phyloP scores from a whole-genome alignment of 1,140 invertebrate genomes.

The Propsilocerus akamusi region DNA sequence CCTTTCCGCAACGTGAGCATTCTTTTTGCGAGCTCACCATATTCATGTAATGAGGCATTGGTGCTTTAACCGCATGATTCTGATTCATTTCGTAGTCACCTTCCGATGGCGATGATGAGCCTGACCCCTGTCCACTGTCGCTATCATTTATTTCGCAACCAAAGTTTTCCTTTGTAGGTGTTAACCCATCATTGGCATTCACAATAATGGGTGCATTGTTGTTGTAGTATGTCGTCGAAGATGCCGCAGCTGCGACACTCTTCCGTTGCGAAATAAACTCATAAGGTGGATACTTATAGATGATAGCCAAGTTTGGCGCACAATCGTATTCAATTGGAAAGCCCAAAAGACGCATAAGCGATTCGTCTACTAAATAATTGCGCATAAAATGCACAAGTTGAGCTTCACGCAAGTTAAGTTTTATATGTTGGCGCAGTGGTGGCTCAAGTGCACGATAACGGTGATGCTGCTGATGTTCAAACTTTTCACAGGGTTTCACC shows the following conservation, averaged over 20 bases:
- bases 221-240: slow-evolving; percentile 9
- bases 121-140: slow-evolving; percentile 13
- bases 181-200: slow-evolving; percentile 2
- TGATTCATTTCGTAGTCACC: slow-evolving; percentile 8
- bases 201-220: not conserved
- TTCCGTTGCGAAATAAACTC: slow-evolving; percentile 8
- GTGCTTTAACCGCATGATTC: slow-evolving; percentile 8
- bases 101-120: slow-evolving; percentile 28
- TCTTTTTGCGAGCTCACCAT: slow-evolving; percentile 25
- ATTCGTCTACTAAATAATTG: slow-evolving; percentile 38
- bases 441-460: slow-evolving; percentile 8
- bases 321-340: slow-evolving; percentile 46
- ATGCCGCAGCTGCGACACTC: not conserved
- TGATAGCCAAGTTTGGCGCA: slow-evolving; percentile 35
- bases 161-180: not conserved
- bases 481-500: slow-evolving; percentile 1
- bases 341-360: slow-evolving; percentile 46
- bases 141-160: slow-evolving; percentile 9
- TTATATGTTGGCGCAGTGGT: slow-evolving; percentile 18
- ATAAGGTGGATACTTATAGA: slow-evolving; percentile 34
- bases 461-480: not conserved
- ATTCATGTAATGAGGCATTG: slow-evolving; percentile 12
- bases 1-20: slow-evolving; percentile 53
- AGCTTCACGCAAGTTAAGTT: slow-evolving; percentile 23
- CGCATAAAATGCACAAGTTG: slow-evolving; percentile 26